Evolutionary conservation across 2,888 invertebrate species (phyloP), one percentile per base, ranked within the genome.

Genomic region (Lasius fuliginosus): DNA sequence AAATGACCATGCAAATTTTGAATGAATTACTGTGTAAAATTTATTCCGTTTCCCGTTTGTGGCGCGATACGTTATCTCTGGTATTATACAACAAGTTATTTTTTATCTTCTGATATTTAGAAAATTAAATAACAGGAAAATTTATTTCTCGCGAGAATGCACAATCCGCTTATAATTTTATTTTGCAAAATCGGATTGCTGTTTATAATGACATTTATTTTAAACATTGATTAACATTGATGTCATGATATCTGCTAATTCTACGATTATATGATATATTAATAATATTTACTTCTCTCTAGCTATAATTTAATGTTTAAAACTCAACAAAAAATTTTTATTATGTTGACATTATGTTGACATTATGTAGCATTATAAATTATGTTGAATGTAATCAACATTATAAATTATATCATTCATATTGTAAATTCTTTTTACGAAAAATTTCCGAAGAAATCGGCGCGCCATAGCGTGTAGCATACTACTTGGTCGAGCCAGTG

Each of bases 51-150:
- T 76, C 27, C 53, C 53, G 11, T 49, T 27, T 67, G 76, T 56
- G 68, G 77, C 56, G 15, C 77, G 69, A 46, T 68, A 40, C 68
- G 77, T 40, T 77, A 77, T 77, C 77, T 77, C 56, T 40, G 69
- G 40, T 77, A 77, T 40, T 33, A 40, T 77, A 73, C 12, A 71
- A 76, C 76, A 68, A 68, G 77, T 56, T 68, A 68, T 77, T 77
- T 77, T 77, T 77, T 77, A 68, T 77, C 40, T 40, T 77, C 53
- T n/a, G 30, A 68, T 67, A 67, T 77, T 68, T 56, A 56, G 53
- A 18, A 77, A 77, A 77, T 77, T 77, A 68, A 77, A 77, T 77
- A 77, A 68, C 68, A 33, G 56, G 5, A 40, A 77, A 68, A 77
- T 68, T 68, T 77, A 68, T 77, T 68, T 76, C 56, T 68, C 77